phyloP scores from a whole-genome alignment of 2,888 invertebrate genomes.

The Mactromeris polynyma region DNA sequence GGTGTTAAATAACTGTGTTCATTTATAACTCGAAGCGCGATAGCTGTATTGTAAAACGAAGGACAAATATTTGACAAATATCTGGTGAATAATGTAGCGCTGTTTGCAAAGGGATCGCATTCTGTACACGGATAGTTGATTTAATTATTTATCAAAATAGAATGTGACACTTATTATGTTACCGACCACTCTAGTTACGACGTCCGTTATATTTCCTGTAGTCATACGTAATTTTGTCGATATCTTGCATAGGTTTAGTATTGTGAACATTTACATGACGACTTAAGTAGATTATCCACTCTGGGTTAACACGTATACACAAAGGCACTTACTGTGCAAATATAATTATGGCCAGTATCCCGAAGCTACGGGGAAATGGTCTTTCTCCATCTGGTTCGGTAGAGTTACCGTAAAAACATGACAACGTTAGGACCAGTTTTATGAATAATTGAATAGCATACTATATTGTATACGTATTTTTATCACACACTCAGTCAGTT shows the following conservation, averaged over 20 bases:
- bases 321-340: conserved; percentile 17
- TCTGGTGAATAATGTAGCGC: no score
- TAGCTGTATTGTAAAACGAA: no score
- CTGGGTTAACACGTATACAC: neutral
- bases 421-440: no score
- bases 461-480: no score
- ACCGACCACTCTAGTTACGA: neutral
- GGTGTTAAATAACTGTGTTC: no score
- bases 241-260: neutral
- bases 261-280: neutral
- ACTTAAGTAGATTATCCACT: neutral
- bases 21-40: no score
- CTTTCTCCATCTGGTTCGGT: no score
- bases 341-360: neutral
- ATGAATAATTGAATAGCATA: no score
- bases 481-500: no score
- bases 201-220: neutral
- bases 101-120: neutral
- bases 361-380: neutral
- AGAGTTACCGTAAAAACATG: no score
- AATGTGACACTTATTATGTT: neutral
- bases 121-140: neutral
- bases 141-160: conserved; percentile 9
- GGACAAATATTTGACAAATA: no score
- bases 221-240: neutral